These are phyloP conservation scores for Caenorhabditis briggsae DNA, from an alignment of 1,140 invertebrate species.

Conservation along the genomic window DNA sequence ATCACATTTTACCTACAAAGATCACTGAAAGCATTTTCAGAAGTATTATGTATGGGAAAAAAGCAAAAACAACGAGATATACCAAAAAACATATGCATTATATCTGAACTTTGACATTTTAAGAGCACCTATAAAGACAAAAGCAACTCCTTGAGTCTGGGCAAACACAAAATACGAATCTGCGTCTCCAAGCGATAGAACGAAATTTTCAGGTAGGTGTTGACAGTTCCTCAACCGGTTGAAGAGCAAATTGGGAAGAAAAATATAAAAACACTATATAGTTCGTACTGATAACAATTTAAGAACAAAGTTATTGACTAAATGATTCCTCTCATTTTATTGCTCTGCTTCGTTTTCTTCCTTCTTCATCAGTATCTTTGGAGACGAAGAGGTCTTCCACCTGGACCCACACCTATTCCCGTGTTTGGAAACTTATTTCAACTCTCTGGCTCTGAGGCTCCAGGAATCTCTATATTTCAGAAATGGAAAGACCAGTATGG, in stretches of 20 bases:
- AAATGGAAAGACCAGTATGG: constrained; percentile 61
- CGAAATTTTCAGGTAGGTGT: constrained; percentile 1
- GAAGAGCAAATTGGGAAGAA: neutral
- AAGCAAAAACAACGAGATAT: neutral
- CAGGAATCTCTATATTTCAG: constrained; percentile 41
- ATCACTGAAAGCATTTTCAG: constrained; percentile 17
- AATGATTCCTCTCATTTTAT: constrained; percentile 4
- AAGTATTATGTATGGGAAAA: neutral
- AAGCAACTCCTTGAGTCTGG: neutral
- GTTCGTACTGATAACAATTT: constrained; percentile 19
- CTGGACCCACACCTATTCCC: constrained; percentile 57
- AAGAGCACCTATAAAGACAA: neutral
- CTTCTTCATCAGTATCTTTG: constrained; percentile 52
- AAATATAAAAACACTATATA: constrained; percentile 25
- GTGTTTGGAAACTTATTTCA: constrained; percentile 58
- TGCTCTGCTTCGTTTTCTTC: neutral
- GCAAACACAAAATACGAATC: constrained; percentile 44
- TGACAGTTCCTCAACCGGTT: constrained; percentile 19
- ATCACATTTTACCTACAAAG: neutral
- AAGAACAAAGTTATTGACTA: neutral
- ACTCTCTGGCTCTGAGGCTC: constrained; percentile 31
- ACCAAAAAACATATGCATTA: neutral
- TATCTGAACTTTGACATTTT: neutral
- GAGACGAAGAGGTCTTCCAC: constrained; percentile 57
- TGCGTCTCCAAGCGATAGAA: neutral